Conservation (phyloP, 2,888 invertebrate genomes). For the Mesodorylaimus sp. region DNA sequence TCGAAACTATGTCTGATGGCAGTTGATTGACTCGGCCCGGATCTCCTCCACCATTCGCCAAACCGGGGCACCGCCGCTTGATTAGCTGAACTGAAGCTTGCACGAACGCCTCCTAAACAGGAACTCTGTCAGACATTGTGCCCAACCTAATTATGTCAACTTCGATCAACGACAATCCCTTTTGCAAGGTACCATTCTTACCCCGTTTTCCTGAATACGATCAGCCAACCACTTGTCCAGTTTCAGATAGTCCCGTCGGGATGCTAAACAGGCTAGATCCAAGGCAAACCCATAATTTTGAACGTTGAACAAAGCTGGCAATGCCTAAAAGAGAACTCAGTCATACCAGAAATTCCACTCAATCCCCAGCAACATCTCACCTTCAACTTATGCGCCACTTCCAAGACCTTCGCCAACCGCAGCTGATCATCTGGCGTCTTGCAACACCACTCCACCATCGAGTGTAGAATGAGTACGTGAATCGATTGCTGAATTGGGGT, state of each 20-base stretch:
- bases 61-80: slow-evolving; percentile 63
- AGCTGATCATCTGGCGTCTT: slow-evolving; percentile 66
- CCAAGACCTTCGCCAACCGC: slow-evolving; percentile 74
- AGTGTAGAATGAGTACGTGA: slow-evolving; percentile 52
- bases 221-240: slow-evolving; percentile 96
- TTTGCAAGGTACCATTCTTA: slow-evolving; percentile 14
- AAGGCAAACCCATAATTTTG: slow-evolving; percentile 83
- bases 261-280: slow-evolving; percentile 89
- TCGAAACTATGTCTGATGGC: slow-evolving; percentile 70
- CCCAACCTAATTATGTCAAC: no score
- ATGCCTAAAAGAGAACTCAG: slow-evolving; percentile 47
- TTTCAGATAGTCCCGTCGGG: slow-evolving; percentile 84
- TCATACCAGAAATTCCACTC: slow-evolving; percentile 14
- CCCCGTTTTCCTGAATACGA: slow-evolving; percentile 86
- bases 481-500: background rate
- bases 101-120: slow-evolving; percentile 33
- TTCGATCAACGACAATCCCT: no score
- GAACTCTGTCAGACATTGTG: background rate
- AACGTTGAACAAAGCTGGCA: slow-evolving; percentile 71
- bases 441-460: slow-evolving; percentile 93
- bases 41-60: slow-evolving; percentile 54
- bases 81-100: slow-evolving; percentile 34
- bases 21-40: slow-evolving; percentile 48
- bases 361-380: slow-evolving; percentile 13
- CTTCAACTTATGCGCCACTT: slow-evolving; percentile 75